A percentile compares a stretch with the other conserved stretches of the same genome.
Evolutionary conservation across 2,888 invertebrate genomes (phyloP).

Genomic region (Himalopsyche kuldschensis): DNA sequence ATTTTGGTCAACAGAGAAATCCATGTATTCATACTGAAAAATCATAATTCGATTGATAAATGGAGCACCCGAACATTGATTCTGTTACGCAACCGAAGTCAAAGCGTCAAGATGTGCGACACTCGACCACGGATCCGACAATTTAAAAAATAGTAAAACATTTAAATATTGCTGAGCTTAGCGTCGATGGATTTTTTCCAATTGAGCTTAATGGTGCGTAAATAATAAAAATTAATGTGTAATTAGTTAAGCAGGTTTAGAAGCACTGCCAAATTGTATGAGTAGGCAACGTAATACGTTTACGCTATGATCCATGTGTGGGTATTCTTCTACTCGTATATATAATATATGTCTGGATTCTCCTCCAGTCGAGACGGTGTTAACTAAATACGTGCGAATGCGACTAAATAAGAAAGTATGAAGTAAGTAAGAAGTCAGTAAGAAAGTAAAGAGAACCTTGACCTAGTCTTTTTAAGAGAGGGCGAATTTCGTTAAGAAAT

Average conservation of each 20-base stretch:
- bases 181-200: no score
- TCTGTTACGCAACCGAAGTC: no score
- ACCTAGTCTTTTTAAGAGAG: conserved; percentile 23
- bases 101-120: no score
- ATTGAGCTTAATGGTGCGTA: no score
- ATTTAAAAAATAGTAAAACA: no score
- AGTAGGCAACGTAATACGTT: not conserved
- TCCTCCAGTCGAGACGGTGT: conserved; percentile 13
- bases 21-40: no score
- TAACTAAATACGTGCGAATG: conserved; percentile 34
- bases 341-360: not conserved
- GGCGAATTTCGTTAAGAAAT: conserved; percentile 1
- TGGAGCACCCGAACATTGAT: no score
- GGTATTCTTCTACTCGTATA: not conserved
- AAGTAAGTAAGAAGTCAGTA: not conserved
- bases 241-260: not conserved
- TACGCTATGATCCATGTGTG: not conserved
- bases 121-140: no score
- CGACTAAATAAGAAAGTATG: conserved; percentile 19
- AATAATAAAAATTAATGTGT: not conserved
- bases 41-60: no score
- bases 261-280: not conserved
- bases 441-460: conserved; percentile 22
- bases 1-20: no score
- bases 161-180: no score